These are phyloP conservation scores for Etheostoma cragini DNA, from an alignment of 2,113 vertebrate species.

Conservation along the genomic window DNA sequence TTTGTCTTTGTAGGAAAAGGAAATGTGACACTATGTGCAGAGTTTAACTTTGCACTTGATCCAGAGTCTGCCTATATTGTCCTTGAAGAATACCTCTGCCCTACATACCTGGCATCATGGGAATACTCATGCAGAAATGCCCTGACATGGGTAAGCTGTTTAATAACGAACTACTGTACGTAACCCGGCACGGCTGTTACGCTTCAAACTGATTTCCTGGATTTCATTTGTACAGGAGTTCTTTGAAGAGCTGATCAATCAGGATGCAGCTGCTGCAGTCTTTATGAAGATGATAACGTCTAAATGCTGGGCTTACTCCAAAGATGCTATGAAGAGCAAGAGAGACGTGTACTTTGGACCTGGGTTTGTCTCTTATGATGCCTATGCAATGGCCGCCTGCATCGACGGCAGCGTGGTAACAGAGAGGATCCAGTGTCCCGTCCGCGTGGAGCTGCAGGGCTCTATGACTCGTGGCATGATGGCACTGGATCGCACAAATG, in stretches of 20 bases:
- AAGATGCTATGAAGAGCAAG: conserved; percentile 27
- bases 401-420: conserved; percentile 79
- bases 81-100: conserved; percentile 82
- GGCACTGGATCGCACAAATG: conserved; percentile 74
- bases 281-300: conserved; percentile 84
- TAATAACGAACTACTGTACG: background rate
- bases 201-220: background rate
- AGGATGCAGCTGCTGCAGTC: conserved; percentile 72
- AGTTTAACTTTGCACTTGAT: conserved; percentile 86
- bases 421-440: conserved; percentile 70
- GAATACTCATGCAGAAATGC: conserved; percentile 80
- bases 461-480: conserved; percentile 81
- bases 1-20: conserved; percentile 79
- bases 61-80: conserved; percentile 85
- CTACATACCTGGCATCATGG: conserved; percentile 80
- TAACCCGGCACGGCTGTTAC: background rate
- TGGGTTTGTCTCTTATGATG: conserved; percentile 83
- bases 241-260: conserved; percentile 78
- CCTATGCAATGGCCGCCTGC: conserved; percentile 81
- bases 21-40: conserved; percentile 80
- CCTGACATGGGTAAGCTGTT: conserved; percentile 81
- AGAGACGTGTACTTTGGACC: conserved; percentile 73
- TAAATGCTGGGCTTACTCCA: conserved; percentile 76
- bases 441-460: conserved; percentile 82
- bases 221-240: conserved; percentile 74